phyloP scores from a whole-genome alignment of 2,888 invertebrate genomes.

The Anagyrus pseudococci region DNA sequence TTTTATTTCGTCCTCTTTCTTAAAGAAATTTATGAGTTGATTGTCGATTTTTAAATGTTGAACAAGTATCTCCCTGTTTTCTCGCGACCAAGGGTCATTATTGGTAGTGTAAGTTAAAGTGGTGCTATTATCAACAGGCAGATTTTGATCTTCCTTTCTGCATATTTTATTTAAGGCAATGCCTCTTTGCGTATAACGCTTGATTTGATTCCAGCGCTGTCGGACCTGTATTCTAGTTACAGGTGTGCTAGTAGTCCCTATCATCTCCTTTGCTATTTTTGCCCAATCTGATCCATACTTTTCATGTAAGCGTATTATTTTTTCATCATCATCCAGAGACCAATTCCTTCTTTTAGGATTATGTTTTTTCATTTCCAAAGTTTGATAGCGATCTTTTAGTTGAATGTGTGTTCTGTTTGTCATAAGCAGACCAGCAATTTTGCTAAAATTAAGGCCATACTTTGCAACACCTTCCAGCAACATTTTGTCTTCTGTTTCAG shows the following conservation, averaged over 20 bases:
- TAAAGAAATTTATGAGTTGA: slow-evolving; percentile 49
- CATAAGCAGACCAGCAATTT: slow-evolving; percentile 67
- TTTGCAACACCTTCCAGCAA: slow-evolving; percentile 69
- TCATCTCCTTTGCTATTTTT: slow-evolving; percentile 64
- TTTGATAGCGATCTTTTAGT: slow-evolving; percentile 68
- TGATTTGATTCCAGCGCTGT: slow-evolving; percentile 62
- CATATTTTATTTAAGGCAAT: slow-evolving; percentile 9
- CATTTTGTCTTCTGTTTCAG: slow-evolving; percentile 71
- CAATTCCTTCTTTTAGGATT: slow-evolving; percentile 61
- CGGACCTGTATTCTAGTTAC: slow-evolving; percentile 69
- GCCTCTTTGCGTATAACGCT: slow-evolving; percentile 26
- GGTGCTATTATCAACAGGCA: slow-evolving; percentile 12
- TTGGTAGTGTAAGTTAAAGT: slow-evolving; percentile 28
- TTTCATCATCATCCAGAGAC: slow-evolving; percentile 69
- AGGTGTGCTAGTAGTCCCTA: too few species aligned
- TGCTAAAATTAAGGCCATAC: slow-evolving; percentile 69
- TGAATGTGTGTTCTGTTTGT: slow-evolving; percentile 71
- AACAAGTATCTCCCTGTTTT: slow-evolving; percentile 33
- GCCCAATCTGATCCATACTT: slow-evolving; percentile 65
- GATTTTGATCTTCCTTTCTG: neutral
- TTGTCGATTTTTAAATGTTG: slow-evolving; percentile 44
- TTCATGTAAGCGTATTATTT: slow-evolving; percentile 64
- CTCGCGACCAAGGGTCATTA: slow-evolving; percentile 34
- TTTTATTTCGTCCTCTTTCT: slow-evolving; percentile 18
- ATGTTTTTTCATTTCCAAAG: slow-evolving; percentile 60